Percentiles rank a stretch among this genome's conserved stretches.
These are phyloP conservation scores for Connochaetes taurinus DNA, from an alignment of 2,113 vertebrate species.

Conservation along the genomic window DNA sequence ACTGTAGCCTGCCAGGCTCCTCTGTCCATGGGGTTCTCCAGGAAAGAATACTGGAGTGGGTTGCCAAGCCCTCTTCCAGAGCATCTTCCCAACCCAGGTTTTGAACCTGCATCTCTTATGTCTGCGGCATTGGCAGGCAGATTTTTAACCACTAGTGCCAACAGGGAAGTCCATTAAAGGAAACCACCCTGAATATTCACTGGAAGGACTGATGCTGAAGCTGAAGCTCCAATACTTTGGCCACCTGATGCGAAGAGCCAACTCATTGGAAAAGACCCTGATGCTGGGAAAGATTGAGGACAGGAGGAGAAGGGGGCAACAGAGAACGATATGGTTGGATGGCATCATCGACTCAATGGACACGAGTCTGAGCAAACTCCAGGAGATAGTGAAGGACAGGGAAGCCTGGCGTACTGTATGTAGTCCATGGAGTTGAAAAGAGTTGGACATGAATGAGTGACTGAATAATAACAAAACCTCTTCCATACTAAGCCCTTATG, in stretches of 20 bases:
- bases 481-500: not conserved
- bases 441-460: not conserved
- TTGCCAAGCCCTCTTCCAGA: not conserved
- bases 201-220: not conserved
- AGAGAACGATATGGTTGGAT: not conserved
- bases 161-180: not conserved
- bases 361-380: not conserved
- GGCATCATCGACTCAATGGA: not conserved
- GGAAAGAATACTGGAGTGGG: not conserved
- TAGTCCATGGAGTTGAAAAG: not conserved
- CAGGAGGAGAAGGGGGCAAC: not conserved
- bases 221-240: not conserved
- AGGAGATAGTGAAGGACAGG: not conserved
- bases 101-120: not conserved
- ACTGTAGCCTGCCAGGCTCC: not conserved
- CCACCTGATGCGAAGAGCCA: not conserved
- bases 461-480: not conserved
- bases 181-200: not conserved
- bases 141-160: not conserved
- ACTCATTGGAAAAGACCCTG: not conserved
- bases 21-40: not conserved
- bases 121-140: not conserved
- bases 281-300: not conserved
- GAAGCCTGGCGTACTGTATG: not conserved
- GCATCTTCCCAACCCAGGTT: not conserved